These are phyloP conservation scores for Platichthys flesus DNA, from an alignment of 2,113 vertebrate species.

Conservation along the genomic window DNA sequence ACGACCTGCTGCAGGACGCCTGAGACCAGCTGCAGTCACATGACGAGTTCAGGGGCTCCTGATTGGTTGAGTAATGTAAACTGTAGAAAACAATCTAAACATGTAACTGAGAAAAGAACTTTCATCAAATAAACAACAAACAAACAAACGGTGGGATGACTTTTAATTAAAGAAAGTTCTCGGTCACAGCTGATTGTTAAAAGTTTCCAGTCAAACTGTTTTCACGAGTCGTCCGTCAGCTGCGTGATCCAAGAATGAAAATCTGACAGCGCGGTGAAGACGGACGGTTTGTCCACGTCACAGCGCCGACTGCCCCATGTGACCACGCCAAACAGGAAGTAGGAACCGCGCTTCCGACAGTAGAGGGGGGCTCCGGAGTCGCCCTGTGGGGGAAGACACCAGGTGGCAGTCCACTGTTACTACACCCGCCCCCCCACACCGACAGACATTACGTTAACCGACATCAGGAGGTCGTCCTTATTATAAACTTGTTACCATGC, in stretches of 20 bases:
- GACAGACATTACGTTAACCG: not conserved
- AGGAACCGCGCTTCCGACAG: constrained; percentile 62
- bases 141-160: not conserved
- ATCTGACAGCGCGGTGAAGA: constrained; percentile 70
- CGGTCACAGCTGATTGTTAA: too few relatives aligned
- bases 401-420: not conserved
- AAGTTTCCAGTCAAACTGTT: too few relatives aligned
- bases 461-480: not conserved
- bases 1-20: constrained; percentile 72
- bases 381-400: constrained; percentile 54
- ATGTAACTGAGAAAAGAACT: not conserved
- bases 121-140: not conserved
- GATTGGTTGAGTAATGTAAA: not conserved
- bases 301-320: constrained; percentile 70
- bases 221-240: constrained; percentile 36
- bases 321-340: constrained; percentile 78
- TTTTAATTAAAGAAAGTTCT: not conserved
- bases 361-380: constrained; percentile 74
- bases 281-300: constrained; percentile 58
- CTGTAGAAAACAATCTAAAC: not conserved
- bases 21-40: constrained; percentile 41
- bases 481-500: constrained; percentile 65
- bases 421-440: not conserved
- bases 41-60: not conserved
- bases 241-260: constrained; percentile 63